phyloP scores from a whole-genome alignment of 2,888 invertebrate genomes.

The Oxycera nigricornis region DNA sequence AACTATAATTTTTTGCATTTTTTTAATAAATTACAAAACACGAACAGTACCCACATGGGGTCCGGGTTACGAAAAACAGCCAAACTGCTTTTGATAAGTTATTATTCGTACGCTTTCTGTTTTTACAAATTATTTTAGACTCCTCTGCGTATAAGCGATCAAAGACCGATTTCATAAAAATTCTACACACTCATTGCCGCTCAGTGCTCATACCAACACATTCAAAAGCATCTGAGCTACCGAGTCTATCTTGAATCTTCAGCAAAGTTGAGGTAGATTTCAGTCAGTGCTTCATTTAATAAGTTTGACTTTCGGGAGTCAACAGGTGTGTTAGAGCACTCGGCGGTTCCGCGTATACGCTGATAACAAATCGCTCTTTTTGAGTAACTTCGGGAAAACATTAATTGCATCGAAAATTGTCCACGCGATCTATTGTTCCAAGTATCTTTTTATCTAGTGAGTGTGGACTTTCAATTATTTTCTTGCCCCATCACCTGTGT shows the following conservation, averaged over 20 bases:
- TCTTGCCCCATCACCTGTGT: background rate
- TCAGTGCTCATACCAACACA: background rate
- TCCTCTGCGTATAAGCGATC: too few species aligned
- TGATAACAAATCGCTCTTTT: background rate
- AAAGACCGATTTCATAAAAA: too few species aligned
- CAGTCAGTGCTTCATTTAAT: background rate
- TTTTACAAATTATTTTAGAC: too few species aligned
- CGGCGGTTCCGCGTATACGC: conserved; percentile 16
- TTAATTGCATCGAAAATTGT: background rate
- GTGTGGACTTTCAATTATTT: conserved; percentile 5
- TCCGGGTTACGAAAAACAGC: too few species aligned
- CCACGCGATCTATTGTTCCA: conserved; percentile 11
- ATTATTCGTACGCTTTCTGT: too few species aligned
- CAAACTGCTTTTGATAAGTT: too few species aligned
- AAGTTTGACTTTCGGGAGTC: conserved; percentile 16
- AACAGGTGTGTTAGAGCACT: conserved; percentile 21
- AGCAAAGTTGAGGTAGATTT: conserved; percentile 1
- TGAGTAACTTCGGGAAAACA: background rate
- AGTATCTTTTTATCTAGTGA: background rate
- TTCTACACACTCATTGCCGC: too few species aligned
- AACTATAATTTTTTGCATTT: too few species aligned
- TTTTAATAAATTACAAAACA: too few species aligned
- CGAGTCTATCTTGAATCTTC: background rate
- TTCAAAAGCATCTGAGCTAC: background rate
- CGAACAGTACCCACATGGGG: too few species aligned